phyloP scores from a whole-genome alignment of 2,888 invertebrate species.

The Vandiemenella viatica region DNA sequence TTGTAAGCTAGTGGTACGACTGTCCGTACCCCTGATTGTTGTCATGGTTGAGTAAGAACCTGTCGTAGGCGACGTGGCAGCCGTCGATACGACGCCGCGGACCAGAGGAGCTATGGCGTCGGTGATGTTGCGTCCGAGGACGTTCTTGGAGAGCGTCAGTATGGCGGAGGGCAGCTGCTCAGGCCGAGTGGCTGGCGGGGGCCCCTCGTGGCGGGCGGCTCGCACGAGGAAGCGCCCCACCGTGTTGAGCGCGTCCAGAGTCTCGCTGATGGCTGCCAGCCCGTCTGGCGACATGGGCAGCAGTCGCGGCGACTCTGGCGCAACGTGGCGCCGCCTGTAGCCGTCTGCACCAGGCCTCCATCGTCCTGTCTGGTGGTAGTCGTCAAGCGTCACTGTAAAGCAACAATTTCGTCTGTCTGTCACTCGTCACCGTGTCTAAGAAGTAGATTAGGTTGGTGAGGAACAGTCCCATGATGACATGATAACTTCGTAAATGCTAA shows the following conservation, averaged over 20 bases:
- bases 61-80: too few species aligned
- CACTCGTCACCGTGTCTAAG: too few species aligned
- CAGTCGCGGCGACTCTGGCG: conserved; percentile 4
- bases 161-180: conserved; percentile 55
- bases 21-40: too few species aligned
- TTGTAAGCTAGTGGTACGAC: too few species aligned
- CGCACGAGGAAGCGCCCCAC: conserved; percentile 69
- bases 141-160: conserved; percentile 66
- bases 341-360: neutral
- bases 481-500: too few species aligned
- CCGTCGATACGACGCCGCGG: conserved; percentile 27
- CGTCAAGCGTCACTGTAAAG: too few species aligned
- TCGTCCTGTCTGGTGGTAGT: neutral
- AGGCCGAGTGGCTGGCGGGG: conserved; percentile 22
- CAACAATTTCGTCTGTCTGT: too few species aligned
- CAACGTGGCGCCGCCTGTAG: neutral
- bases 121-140: conserved; percentile 61
- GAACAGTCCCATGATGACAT: too few species aligned
- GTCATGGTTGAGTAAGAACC: too few species aligned
- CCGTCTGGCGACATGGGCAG: too few species aligned
- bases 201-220: neutral
- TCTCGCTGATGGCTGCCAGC: conserved; percentile 30
- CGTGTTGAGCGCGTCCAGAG: conserved; percentile 66
- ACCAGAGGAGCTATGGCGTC: conserved; percentile 66
- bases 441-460: too few species aligned